phyloP scores from a whole-genome alignment of 2,113 vertebrate species.

The Lophura nycthemera region DNA sequence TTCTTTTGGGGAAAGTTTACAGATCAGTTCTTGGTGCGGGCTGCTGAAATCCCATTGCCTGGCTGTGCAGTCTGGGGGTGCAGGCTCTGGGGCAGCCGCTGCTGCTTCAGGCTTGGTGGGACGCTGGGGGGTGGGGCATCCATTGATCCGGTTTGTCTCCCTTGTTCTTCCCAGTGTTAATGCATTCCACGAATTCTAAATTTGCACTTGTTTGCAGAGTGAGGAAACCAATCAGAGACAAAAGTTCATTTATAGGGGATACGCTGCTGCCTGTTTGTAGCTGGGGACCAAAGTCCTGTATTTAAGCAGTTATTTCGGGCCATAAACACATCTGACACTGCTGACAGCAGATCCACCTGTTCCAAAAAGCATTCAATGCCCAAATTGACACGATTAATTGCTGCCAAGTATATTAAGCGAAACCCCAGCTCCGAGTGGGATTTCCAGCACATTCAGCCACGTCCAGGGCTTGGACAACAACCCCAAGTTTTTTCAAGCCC shows the following conservation, averaged over 20 bases:
- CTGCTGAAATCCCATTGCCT: neutral
- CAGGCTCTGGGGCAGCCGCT: neutral
- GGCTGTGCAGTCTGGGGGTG: neutral
- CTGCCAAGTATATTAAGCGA: neutral
- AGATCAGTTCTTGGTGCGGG: slow-evolving; percentile 21
- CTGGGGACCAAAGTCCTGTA: neutral
- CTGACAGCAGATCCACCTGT: slow-evolving; percentile 51
- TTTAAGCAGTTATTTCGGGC: neutral
- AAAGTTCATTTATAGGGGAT: neutral
- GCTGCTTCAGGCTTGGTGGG: neutral
- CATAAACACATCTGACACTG: neutral
- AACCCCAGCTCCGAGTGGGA: neutral
- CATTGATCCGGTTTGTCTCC: neutral
- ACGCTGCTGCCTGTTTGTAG: neutral
- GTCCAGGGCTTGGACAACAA: neutral
- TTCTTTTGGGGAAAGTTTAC: slow-evolving; percentile 38
- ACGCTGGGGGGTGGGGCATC: neutral
- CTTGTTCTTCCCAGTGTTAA: neutral
- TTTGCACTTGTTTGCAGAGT: neutral
- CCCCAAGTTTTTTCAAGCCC: neutral
- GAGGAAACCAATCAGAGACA: neutral
- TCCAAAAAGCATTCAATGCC: neutral
- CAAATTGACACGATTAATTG: neutral
- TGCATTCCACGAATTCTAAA: neutral
- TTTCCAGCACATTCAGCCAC: neutral